Conservation (phyloP, 2,888 invertebrate genomes). For the Lymantria monacha region DNA sequence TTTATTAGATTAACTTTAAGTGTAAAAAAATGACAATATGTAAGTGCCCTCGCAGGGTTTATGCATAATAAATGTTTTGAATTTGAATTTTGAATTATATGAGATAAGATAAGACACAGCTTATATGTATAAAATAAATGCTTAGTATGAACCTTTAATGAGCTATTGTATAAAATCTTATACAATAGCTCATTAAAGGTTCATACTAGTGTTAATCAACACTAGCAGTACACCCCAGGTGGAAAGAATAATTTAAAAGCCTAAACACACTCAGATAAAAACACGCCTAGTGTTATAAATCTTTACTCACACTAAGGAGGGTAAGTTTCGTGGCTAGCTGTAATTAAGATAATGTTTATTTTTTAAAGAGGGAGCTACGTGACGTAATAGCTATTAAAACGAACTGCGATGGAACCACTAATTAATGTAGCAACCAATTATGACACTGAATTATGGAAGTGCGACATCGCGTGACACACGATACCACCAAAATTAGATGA, state of each 20-base stretch:
- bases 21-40: too few relatives aligned
- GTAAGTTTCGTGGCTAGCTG: conserved; percentile 46
- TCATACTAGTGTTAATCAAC: too few relatives aligned
- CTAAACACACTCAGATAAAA: conserved; percentile 1
- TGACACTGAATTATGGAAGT: conserved; percentile 65
- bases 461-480: conserved; percentile 57
- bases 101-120: too few relatives aligned
- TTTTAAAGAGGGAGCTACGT: conserved; percentile 39
- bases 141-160: too few relatives aligned
- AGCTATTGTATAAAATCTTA: not conserved
- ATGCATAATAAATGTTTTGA: too few relatives aligned
- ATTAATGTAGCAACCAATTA: conserved; percentile 59
- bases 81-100: too few relatives aligned
- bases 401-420: conserved; percentile 36
- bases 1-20: too few relatives aligned
- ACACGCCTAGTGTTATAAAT: conserved; percentile 5
- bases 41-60: too few relatives aligned
- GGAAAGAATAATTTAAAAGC: conserved; percentile 1
- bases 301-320: conserved; percentile 23
- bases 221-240: not conserved
- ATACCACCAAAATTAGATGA: conserved; percentile 16
- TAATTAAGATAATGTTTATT: conserved; percentile 57
- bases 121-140: too few relatives aligned
- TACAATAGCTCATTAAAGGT: too few relatives aligned
- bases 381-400: conserved; percentile 31